Conservation (phyloP, 2,797 vertebrate genomes). For the Semotilus atromaculatus region DNA sequence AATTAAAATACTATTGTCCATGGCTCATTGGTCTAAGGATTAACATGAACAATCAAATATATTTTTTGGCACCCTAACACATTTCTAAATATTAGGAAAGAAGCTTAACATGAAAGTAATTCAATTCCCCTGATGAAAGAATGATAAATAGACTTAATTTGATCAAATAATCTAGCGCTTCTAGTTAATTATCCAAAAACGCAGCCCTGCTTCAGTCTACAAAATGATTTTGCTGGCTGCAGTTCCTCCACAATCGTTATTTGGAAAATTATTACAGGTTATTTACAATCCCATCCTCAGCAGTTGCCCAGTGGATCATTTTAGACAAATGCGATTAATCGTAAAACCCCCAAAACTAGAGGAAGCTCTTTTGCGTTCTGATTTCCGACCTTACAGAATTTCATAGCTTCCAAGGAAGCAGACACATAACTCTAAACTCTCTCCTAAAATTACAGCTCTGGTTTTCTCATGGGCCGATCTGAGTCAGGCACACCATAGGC, state of each 20-base stretch:
- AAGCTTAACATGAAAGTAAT: constrained; percentile 6
- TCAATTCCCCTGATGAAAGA: neutral
- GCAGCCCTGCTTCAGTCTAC: neutral
- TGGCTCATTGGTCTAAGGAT: neutral
- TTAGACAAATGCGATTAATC: constrained; percentile 33
- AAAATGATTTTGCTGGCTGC: constrained; percentile 3
- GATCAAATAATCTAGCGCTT: constrained; percentile 5
- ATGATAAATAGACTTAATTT: constrained; percentile 3
- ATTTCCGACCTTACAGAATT: constrained; percentile 43
- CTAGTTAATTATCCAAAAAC: constrained; percentile 21
- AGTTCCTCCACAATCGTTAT: constrained; percentile 16
- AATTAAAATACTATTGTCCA: neutral
- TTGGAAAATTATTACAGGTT: constrained; percentile 17
- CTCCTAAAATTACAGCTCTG: constrained; percentile 41
- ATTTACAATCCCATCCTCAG: constrained; percentile 23
- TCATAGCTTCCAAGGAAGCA: constrained; percentile 49
- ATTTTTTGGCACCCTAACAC: neutral
- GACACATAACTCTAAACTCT: constrained; percentile 47
- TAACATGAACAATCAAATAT: neutral
- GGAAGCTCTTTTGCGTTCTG: constrained; percentile 35
- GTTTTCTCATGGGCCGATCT: constrained; percentile 22
- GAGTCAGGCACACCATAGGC: constrained; percentile 17
- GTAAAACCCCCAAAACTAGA: constrained; percentile 20
- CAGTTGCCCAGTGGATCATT: constrained; percentile 26
- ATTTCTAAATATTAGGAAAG: constrained; percentile 42